These are phyloP conservation scores for Onychorhynchus coronatus DNA, from an alignment of 2,113 vertebrate genomes.

Conservation along the genomic window DNA sequence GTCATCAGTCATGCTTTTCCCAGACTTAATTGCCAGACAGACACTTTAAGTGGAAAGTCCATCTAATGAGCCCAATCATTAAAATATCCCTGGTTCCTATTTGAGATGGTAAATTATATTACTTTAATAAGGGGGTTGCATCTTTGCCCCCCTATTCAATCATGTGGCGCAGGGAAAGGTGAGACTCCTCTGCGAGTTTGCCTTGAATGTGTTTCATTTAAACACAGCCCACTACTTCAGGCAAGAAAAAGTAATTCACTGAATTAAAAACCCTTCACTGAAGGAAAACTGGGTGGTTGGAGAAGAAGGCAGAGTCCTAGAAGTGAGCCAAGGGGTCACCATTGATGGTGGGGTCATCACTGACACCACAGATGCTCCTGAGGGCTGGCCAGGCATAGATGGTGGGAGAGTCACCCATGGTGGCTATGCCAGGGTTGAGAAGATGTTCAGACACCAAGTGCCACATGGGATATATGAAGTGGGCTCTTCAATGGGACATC, in stretches of 20 bases:
- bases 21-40: slow-evolving; percentile 80
- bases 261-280: not conserved
- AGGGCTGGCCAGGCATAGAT: not conserved
- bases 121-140: slow-evolving; percentile 76
- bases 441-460: not conserved
- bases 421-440: not conserved
- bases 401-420: not conserved
- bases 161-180: slow-evolving; percentile 23
- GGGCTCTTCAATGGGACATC: not conserved
- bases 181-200: not conserved
- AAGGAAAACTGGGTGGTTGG: not conserved
- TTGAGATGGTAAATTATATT: slow-evolving; percentile 73
- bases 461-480: not conserved
- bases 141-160: slow-evolving; percentile 72
- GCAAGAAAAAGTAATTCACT: not conserved
- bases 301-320: not conserved
- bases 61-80: slow-evolving; percentile 80
- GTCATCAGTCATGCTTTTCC: slow-evolving; percentile 79
- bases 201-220: not conserved
- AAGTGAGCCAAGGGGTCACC: not conserved
- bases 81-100: slow-evolving; percentile 78
- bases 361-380: not conserved
- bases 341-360: fast-evolving
- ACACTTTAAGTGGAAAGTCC: slow-evolving; percentile 81
- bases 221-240: not conserved